These are phyloP conservation scores for Neotragus pygmaeus DNA, from an alignment of 2,113 vertebrate genomes.

Conservation along the genomic window DNA sequence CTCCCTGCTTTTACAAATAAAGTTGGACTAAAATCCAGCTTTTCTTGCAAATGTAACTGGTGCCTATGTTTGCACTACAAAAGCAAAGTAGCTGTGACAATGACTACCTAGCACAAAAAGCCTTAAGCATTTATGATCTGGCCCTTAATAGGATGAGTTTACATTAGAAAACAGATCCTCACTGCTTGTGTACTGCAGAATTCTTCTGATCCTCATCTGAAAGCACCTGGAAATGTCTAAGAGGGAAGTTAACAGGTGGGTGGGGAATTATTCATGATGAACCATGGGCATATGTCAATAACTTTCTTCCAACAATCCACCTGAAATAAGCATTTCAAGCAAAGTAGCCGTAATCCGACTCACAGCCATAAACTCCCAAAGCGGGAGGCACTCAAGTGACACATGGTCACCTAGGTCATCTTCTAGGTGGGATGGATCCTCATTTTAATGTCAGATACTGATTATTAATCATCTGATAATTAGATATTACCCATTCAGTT, in stretches of 20 bases:
- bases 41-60: background rate
- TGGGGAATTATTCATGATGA: background rate
- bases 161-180: background rate
- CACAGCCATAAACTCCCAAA: background rate
- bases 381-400: background rate
- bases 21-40: background rate
- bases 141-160: background rate
- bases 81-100: background rate
- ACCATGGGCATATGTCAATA: background rate
- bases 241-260: rapidly evolving
- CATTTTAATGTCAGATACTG: background rate
- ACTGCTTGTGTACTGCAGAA: too few species aligned
- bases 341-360: background rate
- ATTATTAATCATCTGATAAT: background rate
- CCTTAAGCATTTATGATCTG: background rate
- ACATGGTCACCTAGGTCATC: background rate
- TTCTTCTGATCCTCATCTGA: background rate
- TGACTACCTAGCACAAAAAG: background rate
- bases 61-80: background rate
- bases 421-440: background rate
- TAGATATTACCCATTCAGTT: background rate
- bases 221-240: background rate
- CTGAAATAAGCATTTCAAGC: background rate
- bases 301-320: background rate
- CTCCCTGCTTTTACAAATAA: background rate